Conservation (phyloP, 2,113 vertebrate species). For the Rhinolophus sinicus region DNA sequence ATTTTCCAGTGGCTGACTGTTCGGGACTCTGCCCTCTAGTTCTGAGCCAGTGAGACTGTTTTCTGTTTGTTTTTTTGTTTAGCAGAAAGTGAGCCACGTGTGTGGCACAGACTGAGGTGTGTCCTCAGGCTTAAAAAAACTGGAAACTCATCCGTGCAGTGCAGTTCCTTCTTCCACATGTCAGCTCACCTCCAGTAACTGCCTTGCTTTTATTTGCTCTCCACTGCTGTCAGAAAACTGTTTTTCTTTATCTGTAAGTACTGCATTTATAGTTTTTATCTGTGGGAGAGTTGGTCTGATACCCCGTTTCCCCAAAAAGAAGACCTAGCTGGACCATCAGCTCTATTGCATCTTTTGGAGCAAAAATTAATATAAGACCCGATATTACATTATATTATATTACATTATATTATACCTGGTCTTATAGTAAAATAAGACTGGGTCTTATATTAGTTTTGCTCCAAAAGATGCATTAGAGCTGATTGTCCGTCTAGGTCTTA, state of each 20-base stretch:
- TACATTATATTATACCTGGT: too few species aligned
- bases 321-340: too few species aligned
- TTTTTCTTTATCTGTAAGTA: background rate
- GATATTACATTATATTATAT: too few species aligned
- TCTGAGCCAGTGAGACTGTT: background rate
- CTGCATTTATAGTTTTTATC: background rate
- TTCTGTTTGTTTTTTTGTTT: background rate
- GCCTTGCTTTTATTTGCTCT: background rate
- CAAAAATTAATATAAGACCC: too few species aligned
- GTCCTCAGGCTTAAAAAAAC: background rate
- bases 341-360: too few species aligned
- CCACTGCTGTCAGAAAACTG: background rate
- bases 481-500: too few species aligned
- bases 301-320: too few species aligned
- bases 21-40: background rate
- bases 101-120: fast-evolving
- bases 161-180: background rate
- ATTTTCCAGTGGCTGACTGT: background rate
- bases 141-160: background rate
- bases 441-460: too few species aligned
- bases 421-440: too few species aligned
- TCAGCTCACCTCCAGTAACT: background rate
- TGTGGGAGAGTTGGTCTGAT: background rate
- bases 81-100: background rate
- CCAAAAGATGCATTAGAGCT: too few species aligned